Percentiles rank a stretch among this genome's conserved stretches.
phyloP scores from a whole-genome alignment of 1,140 invertebrate genomes.

The Neodiprion lecontei region DNA sequence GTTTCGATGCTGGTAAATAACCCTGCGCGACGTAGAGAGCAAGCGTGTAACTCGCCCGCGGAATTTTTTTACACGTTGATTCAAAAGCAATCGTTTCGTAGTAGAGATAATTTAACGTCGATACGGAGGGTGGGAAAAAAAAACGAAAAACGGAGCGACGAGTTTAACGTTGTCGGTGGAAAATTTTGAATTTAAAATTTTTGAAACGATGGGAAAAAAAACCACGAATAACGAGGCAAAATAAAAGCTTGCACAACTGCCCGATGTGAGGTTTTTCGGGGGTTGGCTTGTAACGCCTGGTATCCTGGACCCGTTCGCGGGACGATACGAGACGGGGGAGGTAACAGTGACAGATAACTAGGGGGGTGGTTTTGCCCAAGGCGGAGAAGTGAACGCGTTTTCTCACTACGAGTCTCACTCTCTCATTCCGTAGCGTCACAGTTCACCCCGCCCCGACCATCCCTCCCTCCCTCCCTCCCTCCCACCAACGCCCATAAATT shows the following conservation, averaged over 20 bases:
- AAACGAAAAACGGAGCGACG: no score
- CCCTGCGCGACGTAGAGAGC: slow-evolving; percentile 18
- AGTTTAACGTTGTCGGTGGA: no score
- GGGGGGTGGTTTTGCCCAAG: not conserved
- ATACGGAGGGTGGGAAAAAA: no score
- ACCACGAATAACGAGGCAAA: no score
- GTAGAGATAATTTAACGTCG: no score
- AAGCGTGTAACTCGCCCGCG: not conserved
- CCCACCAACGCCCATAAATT: slow-evolving; percentile 29
- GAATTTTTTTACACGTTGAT: not conserved
- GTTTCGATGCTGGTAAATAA: slow-evolving; percentile 32
- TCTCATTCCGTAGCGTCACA: no score
- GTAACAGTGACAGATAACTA: slow-evolving; percentile 5
- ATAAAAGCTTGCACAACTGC: not conserved
- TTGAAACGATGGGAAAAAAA: no score
- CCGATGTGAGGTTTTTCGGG: no score
- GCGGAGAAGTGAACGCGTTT: not conserved
- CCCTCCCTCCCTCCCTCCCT: not conserved
- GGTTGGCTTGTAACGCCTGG: no score
- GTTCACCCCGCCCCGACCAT: not conserved
- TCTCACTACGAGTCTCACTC: not conserved
- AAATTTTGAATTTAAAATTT: no score
- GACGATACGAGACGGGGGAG: not conserved
- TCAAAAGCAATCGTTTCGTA: no score
- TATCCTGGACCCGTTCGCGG: no score